phyloP scores from a whole-genome alignment of 92 coral and sea anemone genomes.

The Diadumene lineata region DNA sequence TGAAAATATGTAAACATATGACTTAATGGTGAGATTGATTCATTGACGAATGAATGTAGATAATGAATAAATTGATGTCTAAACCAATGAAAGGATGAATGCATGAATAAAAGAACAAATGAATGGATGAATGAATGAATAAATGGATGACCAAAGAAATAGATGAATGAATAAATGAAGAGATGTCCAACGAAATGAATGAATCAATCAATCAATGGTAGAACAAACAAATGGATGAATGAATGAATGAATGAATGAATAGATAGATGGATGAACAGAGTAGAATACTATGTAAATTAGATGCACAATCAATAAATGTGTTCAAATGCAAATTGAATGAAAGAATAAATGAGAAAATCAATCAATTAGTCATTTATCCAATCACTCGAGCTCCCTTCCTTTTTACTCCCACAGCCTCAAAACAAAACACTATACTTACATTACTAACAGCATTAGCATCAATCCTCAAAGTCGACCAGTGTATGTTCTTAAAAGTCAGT shows the following conservation, averaged over 20 bases:
- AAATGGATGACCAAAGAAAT: background rate
- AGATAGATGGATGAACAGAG: background rate
- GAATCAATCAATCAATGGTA: background rate
- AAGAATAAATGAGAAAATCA: background rate
- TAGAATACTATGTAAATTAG: too few species aligned
- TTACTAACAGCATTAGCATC: constrained; percentile 88
- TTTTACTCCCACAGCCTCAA: too few species aligned
- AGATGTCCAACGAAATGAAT: too few species aligned
- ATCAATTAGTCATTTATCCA: background rate
- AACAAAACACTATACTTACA: constrained; percentile 34
- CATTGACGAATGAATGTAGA: background rate
- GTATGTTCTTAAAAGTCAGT: constrained; percentile 90
- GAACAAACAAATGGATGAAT: too few species aligned
- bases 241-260: too few species aligned
- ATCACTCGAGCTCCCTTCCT: background rate
- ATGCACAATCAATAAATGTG: background rate
- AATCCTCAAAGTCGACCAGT: constrained; percentile 85
- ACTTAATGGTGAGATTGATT: too few species aligned
- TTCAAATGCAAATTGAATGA: background rate
- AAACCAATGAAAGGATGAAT: background rate
- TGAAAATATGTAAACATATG: background rate
- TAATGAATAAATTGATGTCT: too few species aligned
- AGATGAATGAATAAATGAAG: too few species aligned
- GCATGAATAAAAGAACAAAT: too few species aligned
- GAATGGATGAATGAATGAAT: too few species aligned